Percentiles rank a stretch among this genome's conserved stretches.
phyloP scores from a whole-genome alignment of 2,113 vertebrate species.

The Tamias sibiricus region DNA sequence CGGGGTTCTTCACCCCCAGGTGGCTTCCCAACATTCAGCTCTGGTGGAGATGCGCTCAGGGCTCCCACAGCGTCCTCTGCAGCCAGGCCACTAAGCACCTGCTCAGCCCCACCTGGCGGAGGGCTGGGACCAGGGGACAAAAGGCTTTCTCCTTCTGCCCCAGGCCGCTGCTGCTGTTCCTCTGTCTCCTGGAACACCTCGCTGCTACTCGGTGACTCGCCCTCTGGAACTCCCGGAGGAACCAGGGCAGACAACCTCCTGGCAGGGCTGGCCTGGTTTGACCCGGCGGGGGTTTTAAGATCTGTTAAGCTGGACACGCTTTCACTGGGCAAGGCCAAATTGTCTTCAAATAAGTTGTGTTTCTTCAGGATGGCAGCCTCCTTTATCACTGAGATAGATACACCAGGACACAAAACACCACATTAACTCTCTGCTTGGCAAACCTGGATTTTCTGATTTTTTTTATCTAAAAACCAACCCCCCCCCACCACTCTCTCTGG shows the following conservation, averaged over 20 bases:
- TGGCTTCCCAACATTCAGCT: background rate
- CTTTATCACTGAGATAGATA: conserved; percentile 90
- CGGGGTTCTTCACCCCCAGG: background rate
- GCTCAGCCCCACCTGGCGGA: background rate
- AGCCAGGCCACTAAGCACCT: background rate
- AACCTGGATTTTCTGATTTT: background rate
- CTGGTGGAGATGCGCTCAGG: background rate
- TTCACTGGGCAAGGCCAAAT: conserved; percentile 87
- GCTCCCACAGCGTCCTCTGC: background rate
- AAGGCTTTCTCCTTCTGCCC: conserved; percentile 10
- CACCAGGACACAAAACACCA: conserved; percentile 45
- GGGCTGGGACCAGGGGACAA: background rate
- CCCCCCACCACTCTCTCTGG: background rate
- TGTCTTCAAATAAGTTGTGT: conserved; percentile 94
- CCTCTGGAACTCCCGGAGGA: conserved; percentile 69
- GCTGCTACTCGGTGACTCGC: background rate
- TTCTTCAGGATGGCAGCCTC: conserved; percentile 93
- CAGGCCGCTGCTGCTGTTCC: conserved; percentile 50
- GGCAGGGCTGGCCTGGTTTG: conserved; percentile 89
- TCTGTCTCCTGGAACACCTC: conserved; percentile 76
- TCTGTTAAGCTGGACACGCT: conserved; percentile 91
- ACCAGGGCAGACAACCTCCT: conserved; percentile 44
- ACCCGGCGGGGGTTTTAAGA: conserved; percentile 85
- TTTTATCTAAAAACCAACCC: background rate
- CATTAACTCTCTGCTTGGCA: background rate